Percentiles rank a stretch among this genome's conserved stretches.
phyloP scores from a whole-genome alignment of 2,888 invertebrate species.

The Liopterus haemorrhoidalis region DNA sequence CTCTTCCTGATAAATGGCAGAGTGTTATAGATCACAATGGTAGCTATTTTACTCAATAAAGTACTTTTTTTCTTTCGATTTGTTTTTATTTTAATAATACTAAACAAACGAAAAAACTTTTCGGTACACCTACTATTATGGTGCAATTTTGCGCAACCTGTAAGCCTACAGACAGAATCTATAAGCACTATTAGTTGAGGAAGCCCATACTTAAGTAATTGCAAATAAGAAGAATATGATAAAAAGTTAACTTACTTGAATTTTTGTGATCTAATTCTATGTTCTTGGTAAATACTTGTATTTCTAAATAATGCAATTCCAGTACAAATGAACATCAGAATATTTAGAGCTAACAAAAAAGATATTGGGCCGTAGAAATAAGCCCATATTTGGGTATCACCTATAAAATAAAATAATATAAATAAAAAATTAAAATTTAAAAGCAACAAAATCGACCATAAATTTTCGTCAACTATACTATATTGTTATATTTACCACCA shows the following conservation, averaged over 20 bases:
- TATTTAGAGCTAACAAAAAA: slow-evolving; percentile 52
- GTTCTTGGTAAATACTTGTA: slow-evolving; percentile 50
- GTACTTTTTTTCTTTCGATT: too few species aligned
- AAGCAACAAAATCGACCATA: neutral
- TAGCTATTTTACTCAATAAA: too few species aligned
- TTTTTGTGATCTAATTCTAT: slow-evolving; percentile 50
- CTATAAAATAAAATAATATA: slow-evolving; percentile 43
- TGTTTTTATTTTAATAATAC: too few species aligned
- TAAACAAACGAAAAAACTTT: too few species aligned
- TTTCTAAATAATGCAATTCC: slow-evolving; percentile 53
- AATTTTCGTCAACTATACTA: neutral
- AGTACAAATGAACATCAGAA: slow-evolving; percentile 55
- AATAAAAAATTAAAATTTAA: neutral
- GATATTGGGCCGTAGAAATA: slow-evolving; percentile 66
- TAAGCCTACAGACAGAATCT: too few species aligned
- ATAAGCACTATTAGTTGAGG: neutral
- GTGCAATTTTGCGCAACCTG: too few species aligned
- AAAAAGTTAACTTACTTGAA: slow-evolving; percentile 49
- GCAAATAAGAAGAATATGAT: too few species aligned
- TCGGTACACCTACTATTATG: too few species aligned
- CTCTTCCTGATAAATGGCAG: too few species aligned
- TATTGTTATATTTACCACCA: slow-evolving; percentile 46
- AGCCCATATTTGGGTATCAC: slow-evolving; percentile 52
- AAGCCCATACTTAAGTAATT: too few species aligned
- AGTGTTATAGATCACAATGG: too few species aligned